phyloP scores from a whole-genome alignment of 2,113 vertebrate species.

The Camelus bactrianus region DNA sequence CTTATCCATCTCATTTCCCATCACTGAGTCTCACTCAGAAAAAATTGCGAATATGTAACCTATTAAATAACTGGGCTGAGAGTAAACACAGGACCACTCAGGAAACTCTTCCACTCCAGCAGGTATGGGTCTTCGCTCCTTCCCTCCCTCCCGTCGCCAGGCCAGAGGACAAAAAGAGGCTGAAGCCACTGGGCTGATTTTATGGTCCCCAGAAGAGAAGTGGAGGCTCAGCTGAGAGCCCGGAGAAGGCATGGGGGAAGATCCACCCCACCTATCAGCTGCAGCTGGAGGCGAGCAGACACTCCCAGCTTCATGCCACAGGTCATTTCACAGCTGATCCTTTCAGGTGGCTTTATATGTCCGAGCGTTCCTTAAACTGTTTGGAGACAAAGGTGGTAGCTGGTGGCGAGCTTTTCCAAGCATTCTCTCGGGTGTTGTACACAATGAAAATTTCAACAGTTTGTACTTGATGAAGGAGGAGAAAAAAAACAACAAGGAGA shows the following conservation, averaged over 20 bases:
- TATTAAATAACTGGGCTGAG: accelerated
- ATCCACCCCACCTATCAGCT: not conserved
- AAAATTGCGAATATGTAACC: not conserved
- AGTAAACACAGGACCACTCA: not conserved
- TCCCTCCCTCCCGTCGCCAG: not conserved
- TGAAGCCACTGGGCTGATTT: not conserved
- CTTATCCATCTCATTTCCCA: not conserved
- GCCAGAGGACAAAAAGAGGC: not conserved
- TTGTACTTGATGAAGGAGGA: not conserved
- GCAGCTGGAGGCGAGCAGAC: not conserved
- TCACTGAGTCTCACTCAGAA: not conserved
- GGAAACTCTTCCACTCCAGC: not conserved
- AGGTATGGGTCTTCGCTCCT: not conserved
- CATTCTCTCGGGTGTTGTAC: not conserved
- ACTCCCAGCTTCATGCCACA: not conserved
- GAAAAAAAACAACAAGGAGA: not conserved
- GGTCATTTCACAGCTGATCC: not conserved
- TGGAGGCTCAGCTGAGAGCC: not conserved
- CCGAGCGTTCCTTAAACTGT: not conserved
- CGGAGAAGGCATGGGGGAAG: not conserved
- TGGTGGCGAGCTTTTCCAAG: not conserved
- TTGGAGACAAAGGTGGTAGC: not conserved
- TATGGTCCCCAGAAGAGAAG: not conserved
- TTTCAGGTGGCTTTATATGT: not conserved
- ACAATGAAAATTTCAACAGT: not conserved